A percentile compares a stretch with the other conserved stretches of the same genome.
Evolutionary conservation across 2,888 invertebrate species (phyloP).

Genomic region (Diaphora mendica): DNA sequence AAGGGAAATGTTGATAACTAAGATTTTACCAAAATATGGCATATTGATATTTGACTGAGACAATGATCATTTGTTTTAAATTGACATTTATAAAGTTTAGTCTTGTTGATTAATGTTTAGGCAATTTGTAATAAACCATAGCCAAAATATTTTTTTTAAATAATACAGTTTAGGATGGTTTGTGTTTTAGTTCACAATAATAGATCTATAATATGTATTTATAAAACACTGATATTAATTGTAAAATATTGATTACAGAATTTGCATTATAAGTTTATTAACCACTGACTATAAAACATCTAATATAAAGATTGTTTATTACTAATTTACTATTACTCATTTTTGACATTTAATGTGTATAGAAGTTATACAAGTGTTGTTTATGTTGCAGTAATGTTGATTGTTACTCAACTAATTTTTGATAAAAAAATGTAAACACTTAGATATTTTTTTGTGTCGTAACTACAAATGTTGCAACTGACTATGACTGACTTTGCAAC

Average conservation of each 20-base stretch:
- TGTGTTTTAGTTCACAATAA: not conserved
- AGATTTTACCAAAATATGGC: not conserved
- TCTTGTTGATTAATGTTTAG: not conserved
- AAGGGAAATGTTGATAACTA: not conserved
- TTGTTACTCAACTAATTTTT: not conserved
- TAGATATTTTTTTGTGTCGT: not conserved
- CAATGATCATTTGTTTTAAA: not conserved
- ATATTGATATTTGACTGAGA: not conserved
- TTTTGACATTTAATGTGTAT: constrained; percentile 10
- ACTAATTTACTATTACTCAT: not conserved
- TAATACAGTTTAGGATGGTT: not conserved
- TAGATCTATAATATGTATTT: not conserved
- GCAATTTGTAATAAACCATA: not conserved
- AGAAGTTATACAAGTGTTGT: not conserved
- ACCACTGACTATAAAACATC: not conserved
- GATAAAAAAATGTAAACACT: not conserved
- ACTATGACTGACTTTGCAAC: not conserved
- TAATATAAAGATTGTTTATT: not conserved
- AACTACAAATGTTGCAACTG: not conserved
- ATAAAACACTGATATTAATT: not conserved
- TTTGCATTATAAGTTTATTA: not conserved
- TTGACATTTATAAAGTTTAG: not conserved
- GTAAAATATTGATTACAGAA: not conserved
- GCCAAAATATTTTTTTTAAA: not conserved
- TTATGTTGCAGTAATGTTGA: constrained; percentile 8